These are phyloP conservation scores for Fissipunctia ypsillon DNA, from an alignment of 2,888 invertebrate species.

Conservation along the genomic window DNA sequence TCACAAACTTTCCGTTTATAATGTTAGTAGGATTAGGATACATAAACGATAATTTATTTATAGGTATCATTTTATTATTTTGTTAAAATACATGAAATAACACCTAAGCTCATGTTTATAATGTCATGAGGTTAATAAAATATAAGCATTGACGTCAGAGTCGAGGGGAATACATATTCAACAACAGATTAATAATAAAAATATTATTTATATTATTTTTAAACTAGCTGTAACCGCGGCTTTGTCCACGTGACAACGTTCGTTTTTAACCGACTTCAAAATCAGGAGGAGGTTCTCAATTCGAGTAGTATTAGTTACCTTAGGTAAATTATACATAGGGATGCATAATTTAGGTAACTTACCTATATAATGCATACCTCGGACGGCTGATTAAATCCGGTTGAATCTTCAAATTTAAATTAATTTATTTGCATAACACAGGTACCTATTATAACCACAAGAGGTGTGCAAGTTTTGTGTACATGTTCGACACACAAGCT, in stretches of 20 bases:
- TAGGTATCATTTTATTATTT: no score
- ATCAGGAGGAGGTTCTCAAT: background rate
- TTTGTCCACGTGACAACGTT: background rate
- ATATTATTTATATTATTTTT: background rate
- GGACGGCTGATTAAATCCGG: no score
- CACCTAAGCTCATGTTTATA: slow-evolving; percentile 15
- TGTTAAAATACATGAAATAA: background rate
- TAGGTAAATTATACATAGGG: no score
- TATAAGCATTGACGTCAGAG: slow-evolving; percentile 59
- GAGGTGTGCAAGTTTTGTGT: no score
- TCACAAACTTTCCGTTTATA: no score
- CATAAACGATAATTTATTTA: no score
- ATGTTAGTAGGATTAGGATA: no score
- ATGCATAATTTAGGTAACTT: no score
- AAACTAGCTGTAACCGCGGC: background rate
- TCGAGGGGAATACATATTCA: slow-evolving; percentile 9
- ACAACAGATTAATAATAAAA: slow-evolving; percentile 19
- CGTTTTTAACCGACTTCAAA: background rate
- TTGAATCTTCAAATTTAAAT: background rate
- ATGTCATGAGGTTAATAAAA: slow-evolving; percentile 25
- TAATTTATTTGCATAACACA: background rate
- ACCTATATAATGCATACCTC: no score
- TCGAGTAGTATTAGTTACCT: background rate
- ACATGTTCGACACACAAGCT: no score
- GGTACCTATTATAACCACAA: no score